A percentile compares a stretch with the other conserved stretches of the same genome.
These are phyloP conservation scores for Trematocara marginatum DNA, from an alignment of 2,113 vertebrate genomes.

Conservation along the genomic window DNA sequence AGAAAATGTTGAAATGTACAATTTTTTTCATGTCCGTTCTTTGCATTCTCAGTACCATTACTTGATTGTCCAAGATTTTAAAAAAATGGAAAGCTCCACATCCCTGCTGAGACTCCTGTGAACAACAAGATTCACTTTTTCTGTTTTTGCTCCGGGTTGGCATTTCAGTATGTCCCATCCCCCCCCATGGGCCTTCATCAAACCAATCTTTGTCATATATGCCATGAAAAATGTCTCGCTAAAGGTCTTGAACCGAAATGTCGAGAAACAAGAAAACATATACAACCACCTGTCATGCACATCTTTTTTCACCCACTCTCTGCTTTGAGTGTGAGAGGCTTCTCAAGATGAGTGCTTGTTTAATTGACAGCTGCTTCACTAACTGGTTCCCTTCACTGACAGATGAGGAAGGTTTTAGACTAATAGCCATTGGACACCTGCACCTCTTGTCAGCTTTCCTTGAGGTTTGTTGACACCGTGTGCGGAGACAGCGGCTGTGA, in stretches of 20 bases:
- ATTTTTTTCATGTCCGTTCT: not conserved
- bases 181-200: not conserved
- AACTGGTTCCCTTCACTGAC: slow-evolving; percentile 47
- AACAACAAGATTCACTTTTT: not conserved
- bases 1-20: not conserved
- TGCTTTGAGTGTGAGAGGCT: not conserved
- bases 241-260: slow-evolving; percentile 38
- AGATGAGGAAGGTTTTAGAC: slow-evolving; percentile 47
- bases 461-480: slow-evolving; percentile 46
- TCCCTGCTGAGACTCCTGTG: not conserved
- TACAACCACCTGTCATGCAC: not conserved
- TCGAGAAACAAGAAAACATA: slow-evolving; percentile 27
- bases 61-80: not conserved
- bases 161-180: not conserved
- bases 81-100: not conserved
- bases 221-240: slow-evolving; percentile 14
- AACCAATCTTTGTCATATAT: not conserved
- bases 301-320: not conserved
- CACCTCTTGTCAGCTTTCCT: slow-evolving; percentile 38
- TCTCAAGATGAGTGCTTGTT: slow-evolving; percentile 28
- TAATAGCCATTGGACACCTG: slow-evolving; percentile 62
- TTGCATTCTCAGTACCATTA: not conserved
- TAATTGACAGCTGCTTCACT: slow-evolving; percentile 61
- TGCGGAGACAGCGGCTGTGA: slow-evolving; percentile 1
- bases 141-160: not conserved